These are phyloP conservation scores for Poicephalus gulielmi DNA, from an alignment of 2,113 vertebrate genomes.

Conservation along the genomic window DNA sequence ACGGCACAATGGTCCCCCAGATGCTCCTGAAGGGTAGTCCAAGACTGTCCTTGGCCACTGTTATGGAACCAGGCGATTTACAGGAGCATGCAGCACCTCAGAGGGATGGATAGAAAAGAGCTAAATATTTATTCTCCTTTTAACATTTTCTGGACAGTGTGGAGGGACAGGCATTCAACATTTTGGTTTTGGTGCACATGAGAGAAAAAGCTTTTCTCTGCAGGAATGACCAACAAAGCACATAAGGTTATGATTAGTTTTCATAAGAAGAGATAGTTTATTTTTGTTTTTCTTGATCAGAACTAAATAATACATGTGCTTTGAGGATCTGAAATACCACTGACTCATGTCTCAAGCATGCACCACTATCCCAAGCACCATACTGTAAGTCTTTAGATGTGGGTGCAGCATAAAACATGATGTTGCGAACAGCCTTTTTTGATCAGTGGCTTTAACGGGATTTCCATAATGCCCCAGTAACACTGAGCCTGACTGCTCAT, in stretches of 20 bases:
- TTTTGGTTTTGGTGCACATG: neutral
- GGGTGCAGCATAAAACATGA: neutral
- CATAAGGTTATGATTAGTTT: neutral
- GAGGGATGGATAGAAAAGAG: neutral
- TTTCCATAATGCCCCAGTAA: neutral
- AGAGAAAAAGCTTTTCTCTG: neutral
- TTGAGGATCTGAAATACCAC: neutral
- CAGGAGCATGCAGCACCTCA: neutral
- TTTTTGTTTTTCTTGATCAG: neutral
- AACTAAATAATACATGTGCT: neutral
- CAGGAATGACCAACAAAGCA: neutral
- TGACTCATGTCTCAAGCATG: neutral
- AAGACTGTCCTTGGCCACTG: neutral
- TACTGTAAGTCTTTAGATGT: neutral
- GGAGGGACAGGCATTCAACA: neutral
- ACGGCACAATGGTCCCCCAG: neutral
- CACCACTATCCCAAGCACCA: neutral
- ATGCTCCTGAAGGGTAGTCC: neutral
- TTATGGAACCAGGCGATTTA: neutral
- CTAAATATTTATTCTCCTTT: neutral
- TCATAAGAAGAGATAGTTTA: neutral
- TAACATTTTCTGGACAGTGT: neutral
- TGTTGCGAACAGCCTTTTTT: neutral
- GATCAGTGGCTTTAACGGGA: neutral
- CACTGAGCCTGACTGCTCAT: neutral